Conservation (phyloP, 1,140 invertebrate genomes). For the Apocrypta bakeri region DNA sequence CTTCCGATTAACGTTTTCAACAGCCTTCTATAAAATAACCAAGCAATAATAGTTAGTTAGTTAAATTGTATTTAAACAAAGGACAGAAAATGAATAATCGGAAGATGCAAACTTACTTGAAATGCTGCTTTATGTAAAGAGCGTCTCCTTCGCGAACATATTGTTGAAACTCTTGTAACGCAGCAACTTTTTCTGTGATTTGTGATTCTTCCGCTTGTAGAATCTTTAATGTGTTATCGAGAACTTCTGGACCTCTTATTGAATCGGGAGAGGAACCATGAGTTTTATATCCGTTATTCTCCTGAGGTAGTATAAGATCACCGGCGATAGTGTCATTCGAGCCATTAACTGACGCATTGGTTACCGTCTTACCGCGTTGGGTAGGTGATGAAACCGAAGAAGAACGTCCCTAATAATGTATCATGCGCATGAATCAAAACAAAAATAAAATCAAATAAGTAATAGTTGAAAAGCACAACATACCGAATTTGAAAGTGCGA, state of each 20-base stretch:
- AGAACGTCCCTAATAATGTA: conserved; percentile 66
- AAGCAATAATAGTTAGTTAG: conserved; percentile 11
- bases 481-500: conserved; percentile 72
- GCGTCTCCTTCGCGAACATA: conserved; percentile 69
- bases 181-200: conserved; percentile 63
- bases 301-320: conserved; percentile 70
- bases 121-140: conserved; percentile 73
- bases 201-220: conserved; percentile 62
- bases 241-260: conserved; percentile 66
- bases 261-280: conserved; percentile 68
- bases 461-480: conserved; percentile 21
- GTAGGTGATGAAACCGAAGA: conserved; percentile 74
- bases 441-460: background rate
- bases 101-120: conserved; percentile 76
- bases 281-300: conserved; percentile 72
- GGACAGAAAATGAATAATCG: too few relatives aligned
- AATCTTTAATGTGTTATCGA: conserved; percentile 67
- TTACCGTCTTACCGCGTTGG: conserved; percentile 67
- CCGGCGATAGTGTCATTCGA: conserved; percentile 71
- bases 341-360: conserved; percentile 69
- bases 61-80: background rate
- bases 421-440: conserved; percentile 13
- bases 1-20: conserved; percentile 84
- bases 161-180: conserved; percentile 69
- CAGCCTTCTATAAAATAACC: conserved; percentile 77